A percentile compares a stretch with the other conserved stretches of the same genome.
phyloP scores from a whole-genome alignment of 1,140 invertebrate species.

The Melipona quadrifasciata region DNA sequence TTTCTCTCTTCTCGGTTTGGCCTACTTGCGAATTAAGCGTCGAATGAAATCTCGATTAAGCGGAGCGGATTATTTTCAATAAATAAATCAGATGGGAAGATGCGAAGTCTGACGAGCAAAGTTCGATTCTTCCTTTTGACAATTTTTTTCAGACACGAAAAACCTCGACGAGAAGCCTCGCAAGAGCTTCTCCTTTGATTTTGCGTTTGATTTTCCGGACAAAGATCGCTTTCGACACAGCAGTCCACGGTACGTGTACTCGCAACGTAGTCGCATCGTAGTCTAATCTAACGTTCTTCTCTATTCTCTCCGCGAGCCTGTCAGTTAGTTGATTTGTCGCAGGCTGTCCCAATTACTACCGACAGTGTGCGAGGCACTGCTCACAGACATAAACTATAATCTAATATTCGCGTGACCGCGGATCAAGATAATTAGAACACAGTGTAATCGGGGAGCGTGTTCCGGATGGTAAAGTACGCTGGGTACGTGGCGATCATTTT shows the following conservation, averaged over 20 bases:
- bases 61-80: neutral
- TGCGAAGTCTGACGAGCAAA: neutral
- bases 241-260: neutral
- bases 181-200: neutral
- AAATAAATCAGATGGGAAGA: neutral
- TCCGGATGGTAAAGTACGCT: slow-evolving; percentile 65
- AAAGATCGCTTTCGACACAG: neutral
- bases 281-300: neutral
- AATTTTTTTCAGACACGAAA: neutral
- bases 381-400: slow-evolving; percentile 58
- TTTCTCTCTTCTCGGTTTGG: neutral
- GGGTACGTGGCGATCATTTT: slow-evolving; percentile 69
- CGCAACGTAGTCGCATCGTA: neutral
- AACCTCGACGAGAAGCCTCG: no score
- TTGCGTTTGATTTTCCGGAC: neutral
- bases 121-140: neutral
- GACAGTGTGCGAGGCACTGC: slow-evolving; percentile 20
- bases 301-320: slow-evolving; percentile 13
- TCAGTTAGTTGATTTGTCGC: slow-evolving; percentile 39
- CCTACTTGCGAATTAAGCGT: neutral
- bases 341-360: slow-evolving; percentile 41
- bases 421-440: slow-evolving; percentile 71
- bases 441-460: slow-evolving; percentile 68
- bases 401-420: slow-evolving; percentile 60
- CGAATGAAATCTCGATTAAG: neutral